Conservation (phyloP, 2,888 invertebrate genomes). For the Trichopria drosophilae region DNA sequence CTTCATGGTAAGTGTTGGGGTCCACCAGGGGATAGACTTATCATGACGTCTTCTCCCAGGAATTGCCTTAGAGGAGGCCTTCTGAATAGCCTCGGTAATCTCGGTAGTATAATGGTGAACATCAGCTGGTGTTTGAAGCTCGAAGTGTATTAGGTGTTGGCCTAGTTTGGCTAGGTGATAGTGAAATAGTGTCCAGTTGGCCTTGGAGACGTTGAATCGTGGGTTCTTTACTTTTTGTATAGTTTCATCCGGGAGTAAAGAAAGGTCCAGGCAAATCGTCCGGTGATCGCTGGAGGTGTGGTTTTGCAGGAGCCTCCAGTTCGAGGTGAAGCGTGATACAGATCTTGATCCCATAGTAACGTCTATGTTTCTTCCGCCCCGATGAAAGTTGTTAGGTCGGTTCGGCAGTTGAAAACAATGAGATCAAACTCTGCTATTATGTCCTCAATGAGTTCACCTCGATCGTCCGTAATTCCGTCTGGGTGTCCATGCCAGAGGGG, state of each 20-base stretch:
- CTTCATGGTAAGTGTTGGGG: background rate
- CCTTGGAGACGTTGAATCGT: too few species aligned
- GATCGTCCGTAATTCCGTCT: background rate
- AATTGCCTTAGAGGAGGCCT: background rate
- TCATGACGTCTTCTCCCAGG: background rate
- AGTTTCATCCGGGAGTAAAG: too few species aligned
- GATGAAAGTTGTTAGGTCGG: background rate
- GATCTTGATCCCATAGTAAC: background rate
- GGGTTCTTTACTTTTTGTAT: too few species aligned
- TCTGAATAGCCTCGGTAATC: background rate
- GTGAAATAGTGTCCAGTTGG: too few species aligned
- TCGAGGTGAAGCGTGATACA: too few species aligned
- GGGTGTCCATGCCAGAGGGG: background rate
- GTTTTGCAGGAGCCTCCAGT: too few species aligned
- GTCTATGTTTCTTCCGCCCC: constrained; percentile 1
- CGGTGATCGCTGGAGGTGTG: too few species aligned
- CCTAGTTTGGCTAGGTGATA: too few species aligned
- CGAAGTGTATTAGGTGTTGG: too few species aligned
- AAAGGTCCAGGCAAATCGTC: too few species aligned
- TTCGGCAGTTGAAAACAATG: too few species aligned
- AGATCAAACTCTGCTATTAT: constrained; percentile 9
- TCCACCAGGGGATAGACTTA: constrained; percentile 16
- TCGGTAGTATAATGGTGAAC: background rate
- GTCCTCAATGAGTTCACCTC: background rate
- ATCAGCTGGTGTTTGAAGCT: background rate